Evolutionary conservation across 2,888 invertebrate genomes (phyloP).

Genomic region (Trachelus troglodyta): DNA sequence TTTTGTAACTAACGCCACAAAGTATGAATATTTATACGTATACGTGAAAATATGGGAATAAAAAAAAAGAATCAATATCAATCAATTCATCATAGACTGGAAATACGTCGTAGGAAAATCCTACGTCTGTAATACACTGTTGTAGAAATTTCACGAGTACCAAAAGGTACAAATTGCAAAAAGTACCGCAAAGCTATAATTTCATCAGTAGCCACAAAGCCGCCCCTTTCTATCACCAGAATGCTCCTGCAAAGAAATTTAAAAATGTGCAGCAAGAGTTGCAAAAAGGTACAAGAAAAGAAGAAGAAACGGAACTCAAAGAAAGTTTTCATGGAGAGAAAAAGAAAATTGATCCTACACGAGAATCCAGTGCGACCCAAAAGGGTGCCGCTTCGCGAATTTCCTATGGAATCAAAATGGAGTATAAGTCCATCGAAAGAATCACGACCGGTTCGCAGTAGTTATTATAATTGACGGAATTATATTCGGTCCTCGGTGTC

Average conservation of each 20-base stretch:
- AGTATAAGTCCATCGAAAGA: background rate
- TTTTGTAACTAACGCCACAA: background rate
- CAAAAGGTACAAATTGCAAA: background rate
- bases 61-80: background rate
- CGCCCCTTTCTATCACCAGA: background rate
- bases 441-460: background rate
- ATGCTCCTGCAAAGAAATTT: background rate
- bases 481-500: background rate
- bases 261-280: background rate
- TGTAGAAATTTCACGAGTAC: background rate
- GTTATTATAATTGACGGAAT: background rate
- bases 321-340: background rate
- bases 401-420: background rate
- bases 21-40: background rate
- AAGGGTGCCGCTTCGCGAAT: background rate
- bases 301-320: background rate
- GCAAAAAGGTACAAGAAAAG: background rate
- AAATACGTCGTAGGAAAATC: background rate
- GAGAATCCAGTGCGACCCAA: conserved; percentile 8
- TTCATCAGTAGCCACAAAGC: background rate
- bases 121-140: background rate
- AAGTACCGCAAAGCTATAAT: background rate
- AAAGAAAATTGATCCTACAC: background rate
- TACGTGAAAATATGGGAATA: background rate
- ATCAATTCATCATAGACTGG: background rate